Base-by-base conservation (phyloP, 2,797 vertebrate genomes). In the Helarctos malayanus region DNA sequence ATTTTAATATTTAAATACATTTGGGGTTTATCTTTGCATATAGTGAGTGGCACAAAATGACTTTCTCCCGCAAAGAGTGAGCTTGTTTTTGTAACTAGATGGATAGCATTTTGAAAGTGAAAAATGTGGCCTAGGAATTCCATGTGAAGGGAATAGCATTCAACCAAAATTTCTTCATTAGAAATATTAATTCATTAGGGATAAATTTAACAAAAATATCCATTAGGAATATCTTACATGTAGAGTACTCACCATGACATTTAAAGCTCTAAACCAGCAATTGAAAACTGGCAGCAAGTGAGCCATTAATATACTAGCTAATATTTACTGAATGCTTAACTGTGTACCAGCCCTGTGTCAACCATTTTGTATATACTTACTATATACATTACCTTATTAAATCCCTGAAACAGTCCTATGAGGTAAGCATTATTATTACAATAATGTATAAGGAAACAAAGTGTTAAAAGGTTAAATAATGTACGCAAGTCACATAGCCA, bases 191-290 rank as follows among this genome's bases (percentile, higher is more conserved):
- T 83, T 92, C 18, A 65, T 76, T 80, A 78, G 56, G 19, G 54
- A 23, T 88, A 81, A 91, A 89, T 91, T 76, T 94, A 79, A 71
- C 2, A 71, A 86, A 68, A 69, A 57, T 32, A 85, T 89, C 89
- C n/a, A 63, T 94, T 91, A 91, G 78, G 12, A 69, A 18, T 86
- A 79, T 61, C 54, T 86, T 81, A 86, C 38, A 13, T 61, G 9
- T 15, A 61, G 49, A 82, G 21, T 63, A n/a, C 45, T 80, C 8
- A 32, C 23, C 5, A 19, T 91, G 86, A 25, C 27, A 73, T 45
- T 56, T 84, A 85, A 79, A 88, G 12, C 8, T 38, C 59, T 85
- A 45, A 96, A 56, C 1, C 10, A 61, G 35, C 12, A 8, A 19
- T 19, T 35, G 73, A 59, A 92, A 94, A 47, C 65, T 65, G 32